Evolutionary conservation across 2,113 vertebrate species (phyloP).

Genomic region (Octodon degus): DNA sequence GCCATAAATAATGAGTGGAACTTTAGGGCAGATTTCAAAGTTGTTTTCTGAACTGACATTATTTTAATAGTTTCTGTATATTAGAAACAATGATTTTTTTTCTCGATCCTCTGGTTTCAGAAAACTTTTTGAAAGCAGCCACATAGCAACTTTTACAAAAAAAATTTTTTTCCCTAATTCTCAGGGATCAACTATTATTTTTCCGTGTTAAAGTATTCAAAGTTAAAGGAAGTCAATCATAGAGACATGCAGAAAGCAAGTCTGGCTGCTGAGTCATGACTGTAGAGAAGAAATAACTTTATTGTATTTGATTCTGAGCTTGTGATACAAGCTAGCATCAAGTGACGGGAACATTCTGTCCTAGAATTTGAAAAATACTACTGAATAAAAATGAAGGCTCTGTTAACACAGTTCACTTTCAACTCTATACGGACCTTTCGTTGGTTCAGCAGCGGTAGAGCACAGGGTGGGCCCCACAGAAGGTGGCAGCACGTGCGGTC

Average conservation of each 20-base stretch:
- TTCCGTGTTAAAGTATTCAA: conserved; percentile 66
- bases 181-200: conserved; percentile 59
- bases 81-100: neutral
- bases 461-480: neutral
- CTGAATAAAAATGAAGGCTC: conserved; percentile 62
- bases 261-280: conserved; percentile 51
- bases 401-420: conserved; percentile 31
- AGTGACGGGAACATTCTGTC: conserved; percentile 53
- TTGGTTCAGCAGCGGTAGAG: neutral
- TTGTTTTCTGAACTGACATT: neutral
- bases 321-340: conserved; percentile 58
- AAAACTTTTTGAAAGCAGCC: conserved; percentile 53
- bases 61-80: conserved; percentile 26
- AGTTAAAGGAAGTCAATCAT: conserved; percentile 56
- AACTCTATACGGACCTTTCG: conserved; percentile 33
- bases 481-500: neutral
- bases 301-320: conserved; percentile 64
- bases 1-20: neutral
- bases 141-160: conserved; percentile 39
- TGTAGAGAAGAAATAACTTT: conserved; percentile 43
- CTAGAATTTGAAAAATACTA: conserved; percentile 53
- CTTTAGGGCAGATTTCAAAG: conserved; percentile 24
- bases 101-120: conserved; percentile 25
- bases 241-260: conserved; percentile 1
- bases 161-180: conserved; percentile 50